Percentiles rank a stretch among this genome's conserved stretches.
These are phyloP conservation scores for Enteromius mattozi DNA, from an alignment of 2,797 vertebrate species.

Conservation along the genomic window DNA sequence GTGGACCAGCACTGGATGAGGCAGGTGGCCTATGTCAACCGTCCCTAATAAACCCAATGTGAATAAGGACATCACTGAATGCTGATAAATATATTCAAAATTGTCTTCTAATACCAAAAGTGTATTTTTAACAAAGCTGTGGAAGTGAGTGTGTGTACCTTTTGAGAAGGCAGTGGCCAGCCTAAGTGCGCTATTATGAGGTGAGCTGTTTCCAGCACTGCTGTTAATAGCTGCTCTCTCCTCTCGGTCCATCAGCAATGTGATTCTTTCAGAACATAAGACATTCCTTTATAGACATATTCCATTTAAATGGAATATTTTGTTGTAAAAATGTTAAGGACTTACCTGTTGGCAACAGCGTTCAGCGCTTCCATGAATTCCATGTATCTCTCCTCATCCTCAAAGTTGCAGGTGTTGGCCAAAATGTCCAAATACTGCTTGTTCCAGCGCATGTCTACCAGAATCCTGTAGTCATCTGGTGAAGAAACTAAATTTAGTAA, in stretches of 20 bases:
- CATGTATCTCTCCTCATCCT: constrained; percentile 86
- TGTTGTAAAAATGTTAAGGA: background rate
- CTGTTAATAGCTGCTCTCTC: constrained; percentile 80
- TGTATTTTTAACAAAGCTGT: background rate
- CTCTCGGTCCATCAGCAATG: constrained; percentile 89
- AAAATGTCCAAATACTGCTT: constrained; percentile 92
- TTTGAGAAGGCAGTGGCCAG: constrained; percentile 90
- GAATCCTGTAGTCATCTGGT: constrained; percentile 89
- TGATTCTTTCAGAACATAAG: constrained; percentile 77
- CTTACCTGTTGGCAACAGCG: constrained; percentile 89
- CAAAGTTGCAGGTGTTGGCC: constrained; percentile 88
- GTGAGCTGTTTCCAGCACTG: constrained; percentile 75
- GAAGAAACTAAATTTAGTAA: background rate
- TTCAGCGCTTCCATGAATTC: constrained; percentile 88
- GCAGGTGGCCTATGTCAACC: constrained; percentile 85
- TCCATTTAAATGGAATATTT: background rate
- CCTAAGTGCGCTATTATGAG: constrained; percentile 83
- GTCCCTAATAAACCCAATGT: constrained; percentile 76
- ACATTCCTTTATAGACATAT: background rate
- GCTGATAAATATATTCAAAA: background rate
- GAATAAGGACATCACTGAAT: background rate
- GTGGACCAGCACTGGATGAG: constrained; percentile 90
- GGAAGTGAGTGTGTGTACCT: constrained; percentile 74
- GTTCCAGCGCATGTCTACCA: constrained; percentile 96
- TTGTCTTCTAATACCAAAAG: background rate